phyloP scores from a whole-genome alignment of 37 sponge, comb jelly and placozoan species.

The Geodia barretti region DNA sequence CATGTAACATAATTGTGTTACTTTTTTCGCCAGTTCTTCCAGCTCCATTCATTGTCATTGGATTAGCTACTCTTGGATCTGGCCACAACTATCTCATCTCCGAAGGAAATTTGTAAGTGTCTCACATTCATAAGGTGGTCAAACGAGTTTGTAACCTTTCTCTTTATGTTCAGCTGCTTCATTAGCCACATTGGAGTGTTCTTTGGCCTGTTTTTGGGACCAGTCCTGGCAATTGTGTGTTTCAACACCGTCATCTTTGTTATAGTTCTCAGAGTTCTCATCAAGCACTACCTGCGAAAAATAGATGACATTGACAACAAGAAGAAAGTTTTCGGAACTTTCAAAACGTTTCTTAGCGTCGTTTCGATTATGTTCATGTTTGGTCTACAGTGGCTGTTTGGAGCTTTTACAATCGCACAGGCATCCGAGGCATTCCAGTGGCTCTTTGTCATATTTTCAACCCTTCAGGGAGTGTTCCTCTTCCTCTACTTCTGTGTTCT shows the following conservation, averaged over 20 bases:
- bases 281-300: slow-evolving; percentile 23
- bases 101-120: neutral
- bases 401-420: slow-evolving; percentile 39
- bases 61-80: slow-evolving; percentile 29
- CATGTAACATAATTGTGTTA: neutral
- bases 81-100: slow-evolving; percentile 27
- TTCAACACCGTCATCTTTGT: slow-evolving; percentile 49
- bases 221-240: slow-evolving; percentile 25
- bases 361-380: slow-evolving; percentile 43
- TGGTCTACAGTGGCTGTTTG: slow-evolving; percentile 74
- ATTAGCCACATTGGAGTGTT: slow-evolving; percentile 21
- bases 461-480: slow-evolving; percentile 61
- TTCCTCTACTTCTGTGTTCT: slow-evolving; percentile 62
- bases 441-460: slow-evolving; percentile 63
- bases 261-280: slow-evolving; percentile 25
- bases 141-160: neutral
- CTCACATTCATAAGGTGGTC: neutral
- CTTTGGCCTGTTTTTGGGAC: slow-evolving; percentile 48
- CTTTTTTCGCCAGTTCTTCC: slow-evolving; percentile 3
- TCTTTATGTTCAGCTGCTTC: slow-evolving; percentile 41
- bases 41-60: slow-evolving; percentile 5
- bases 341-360: slow-evolving; percentile 30
- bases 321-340: neutral
- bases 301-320: neutral
- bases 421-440: slow-evolving; percentile 44